Evolutionary conservation across 2,888 invertebrate species (phyloP).

Genomic region (Mantis religiosa): DNA sequence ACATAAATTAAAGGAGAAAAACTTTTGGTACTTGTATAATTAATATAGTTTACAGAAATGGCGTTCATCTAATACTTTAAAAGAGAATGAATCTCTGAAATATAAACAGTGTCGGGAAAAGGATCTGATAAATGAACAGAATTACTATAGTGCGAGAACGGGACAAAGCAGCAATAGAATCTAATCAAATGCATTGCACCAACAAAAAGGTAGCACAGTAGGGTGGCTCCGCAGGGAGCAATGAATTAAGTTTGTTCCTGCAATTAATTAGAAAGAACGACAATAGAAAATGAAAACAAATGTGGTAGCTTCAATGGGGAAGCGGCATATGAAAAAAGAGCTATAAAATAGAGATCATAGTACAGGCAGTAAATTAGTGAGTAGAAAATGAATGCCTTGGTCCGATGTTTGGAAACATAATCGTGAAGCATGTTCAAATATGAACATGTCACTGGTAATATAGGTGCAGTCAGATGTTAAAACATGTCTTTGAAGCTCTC

Average conservation of each 20-base stretch:
- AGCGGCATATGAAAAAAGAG: background rate
- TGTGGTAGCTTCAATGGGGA: background rate
- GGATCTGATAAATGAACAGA: background rate
- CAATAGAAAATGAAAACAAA: background rate
- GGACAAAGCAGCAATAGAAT: no score
- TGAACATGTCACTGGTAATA: no score
- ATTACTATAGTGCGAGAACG: background rate
- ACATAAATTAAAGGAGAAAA: no score
- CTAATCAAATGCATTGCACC: no score
- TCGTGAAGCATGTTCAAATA: no score
- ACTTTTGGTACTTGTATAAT: no score
- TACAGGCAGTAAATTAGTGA: background rate
- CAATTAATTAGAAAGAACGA: background rate
- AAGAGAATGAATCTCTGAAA: no score
- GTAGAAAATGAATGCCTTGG: background rate
- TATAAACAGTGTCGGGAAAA: no score
- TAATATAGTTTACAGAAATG: no score
- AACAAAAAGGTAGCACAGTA: background rate
- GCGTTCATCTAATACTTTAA: no score
- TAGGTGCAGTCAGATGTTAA: no score
- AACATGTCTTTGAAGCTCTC: no score
- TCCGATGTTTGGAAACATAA: background rate
- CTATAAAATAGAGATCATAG: background rate
- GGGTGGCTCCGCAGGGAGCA: background rate
- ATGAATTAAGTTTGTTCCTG: background rate